Evolutionary conservation across 2,888 invertebrate genomes (phyloP), one percentile per base, ranked within the genome.

Genomic region (Stenolophus ochropezus): DNA sequence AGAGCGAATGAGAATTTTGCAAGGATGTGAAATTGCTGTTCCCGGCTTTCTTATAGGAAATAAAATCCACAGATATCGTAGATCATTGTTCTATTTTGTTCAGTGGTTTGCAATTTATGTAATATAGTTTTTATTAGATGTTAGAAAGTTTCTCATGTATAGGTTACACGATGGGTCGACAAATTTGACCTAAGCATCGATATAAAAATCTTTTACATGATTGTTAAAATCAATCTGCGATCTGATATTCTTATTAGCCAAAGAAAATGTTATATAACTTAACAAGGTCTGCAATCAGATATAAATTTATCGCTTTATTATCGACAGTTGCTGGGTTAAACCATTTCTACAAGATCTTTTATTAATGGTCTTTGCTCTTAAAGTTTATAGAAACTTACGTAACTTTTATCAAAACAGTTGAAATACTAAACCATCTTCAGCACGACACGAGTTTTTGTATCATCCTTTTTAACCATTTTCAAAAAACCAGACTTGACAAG

Each of bases 121-220:
- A 69, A 69, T 69, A 69, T 49, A 73, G 49, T 49, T 73, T 73
- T 73, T 73, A 73, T 73, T 73, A 47, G 49, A 49, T 23, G 20
- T 73, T 73, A 73, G 73, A 73, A 73, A 73, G 73, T 73, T 73
- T 73, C 47, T 73, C 73, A 73, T 73, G 73, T 21, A 73, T 33
- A 23, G 23, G 49, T 73, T 71, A 20, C 73, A 20, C 73, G 73
- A 73, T 73, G 73, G 73, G 49, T 73, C 73, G 49, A 49, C n/a
- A 73, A 49, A 73, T 73, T 73, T 49, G 49, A 73, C 47, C 73
- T 73, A n/a, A 49, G 20, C 33, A 69, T 49, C 49, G 23, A 73
- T 49, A 14, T 69, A 49, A 73, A 73, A 73, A 73, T 73, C 49
- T 49, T 49, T 5, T 73, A 73, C 73, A 49, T 73, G 73, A 73